A percentile compares a stretch with the other conserved stretches of the same genome.
Evolutionary conservation across 1,140 invertebrate genomes (phyloP).

Genomic region (Frieseomelitta varia): DNA sequence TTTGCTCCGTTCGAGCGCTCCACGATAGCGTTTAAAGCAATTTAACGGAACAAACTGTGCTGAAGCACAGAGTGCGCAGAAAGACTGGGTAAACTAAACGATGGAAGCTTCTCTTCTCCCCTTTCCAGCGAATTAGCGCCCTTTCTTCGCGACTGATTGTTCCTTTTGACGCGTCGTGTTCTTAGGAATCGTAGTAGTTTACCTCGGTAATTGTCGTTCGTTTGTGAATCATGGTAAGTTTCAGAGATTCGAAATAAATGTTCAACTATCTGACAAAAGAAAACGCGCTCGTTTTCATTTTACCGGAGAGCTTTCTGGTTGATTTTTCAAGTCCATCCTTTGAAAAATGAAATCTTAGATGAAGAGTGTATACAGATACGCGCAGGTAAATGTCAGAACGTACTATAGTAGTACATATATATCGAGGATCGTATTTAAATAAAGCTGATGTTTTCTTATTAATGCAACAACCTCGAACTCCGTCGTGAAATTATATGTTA

Average conservation of each 20-base stretch:
- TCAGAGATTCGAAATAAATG: too few species aligned
- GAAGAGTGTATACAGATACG: too few species aligned
- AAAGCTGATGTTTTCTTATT: neutral
- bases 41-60: slow-evolving; percentile 60
- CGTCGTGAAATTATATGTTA: neutral
- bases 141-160: slow-evolving; percentile 2
- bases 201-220: neutral
- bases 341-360: too few species aligned
- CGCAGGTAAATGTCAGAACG: too few species aligned
- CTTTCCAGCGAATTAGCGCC: slow-evolving; percentile 12
- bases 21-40: slow-evolving; percentile 57
- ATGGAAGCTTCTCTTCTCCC: slow-evolving; percentile 23
- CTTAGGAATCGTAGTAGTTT: neutral
- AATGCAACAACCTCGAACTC: neutral
- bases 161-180: slow-evolving; percentile 27
- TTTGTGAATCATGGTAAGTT: neutral
- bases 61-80: slow-evolving; percentile 49
- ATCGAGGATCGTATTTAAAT: neutral
- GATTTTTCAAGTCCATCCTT: too few species aligned
- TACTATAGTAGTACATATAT: neutral
- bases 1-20: slow-evolving; percentile 34
- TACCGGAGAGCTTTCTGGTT: too few species aligned
- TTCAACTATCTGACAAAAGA: too few species aligned
- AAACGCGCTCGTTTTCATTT: too few species aligned
- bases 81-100: slow-evolving; percentile 29